These are phyloP conservation scores for Etia nguti DNA, from an alignment of 2,113 vertebrate genomes.

Conservation along the genomic window DNA sequence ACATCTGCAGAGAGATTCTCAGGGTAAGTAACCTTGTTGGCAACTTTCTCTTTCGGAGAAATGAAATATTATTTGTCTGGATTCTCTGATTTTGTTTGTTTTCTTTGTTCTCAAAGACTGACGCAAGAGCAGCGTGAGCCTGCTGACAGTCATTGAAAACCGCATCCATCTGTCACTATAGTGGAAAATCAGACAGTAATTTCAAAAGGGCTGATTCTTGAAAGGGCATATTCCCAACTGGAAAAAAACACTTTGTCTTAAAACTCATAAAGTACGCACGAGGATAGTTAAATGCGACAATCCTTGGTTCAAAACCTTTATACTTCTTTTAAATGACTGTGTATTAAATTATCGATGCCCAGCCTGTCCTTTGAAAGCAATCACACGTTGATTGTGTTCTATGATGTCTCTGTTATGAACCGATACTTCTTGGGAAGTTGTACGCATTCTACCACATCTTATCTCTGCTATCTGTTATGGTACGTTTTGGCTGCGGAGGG, in stretches of 20 bases:
- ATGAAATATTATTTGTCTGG: fast-evolving
- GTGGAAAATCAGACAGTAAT: neutral
- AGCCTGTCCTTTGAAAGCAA: neutral
- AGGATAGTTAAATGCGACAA: neutral
- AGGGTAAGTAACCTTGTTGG: constrained; percentile 68
- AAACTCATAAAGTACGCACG: neutral
- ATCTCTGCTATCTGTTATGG: constrained; percentile 2
- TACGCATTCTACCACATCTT: neutral
- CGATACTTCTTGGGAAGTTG: neutral
- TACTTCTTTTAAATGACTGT: neutral
- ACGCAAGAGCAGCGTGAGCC: neutral
- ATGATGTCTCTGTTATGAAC: neutral
- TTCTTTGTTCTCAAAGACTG: neutral
- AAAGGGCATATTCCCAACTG: neutral
- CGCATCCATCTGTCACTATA: neutral
- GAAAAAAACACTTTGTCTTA: neutral
- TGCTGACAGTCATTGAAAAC: neutral
- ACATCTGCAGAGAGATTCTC: constrained; percentile 95
- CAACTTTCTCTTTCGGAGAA: neutral
- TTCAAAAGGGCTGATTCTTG: neutral
- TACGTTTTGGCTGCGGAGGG: neutral
- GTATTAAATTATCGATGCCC: neutral
- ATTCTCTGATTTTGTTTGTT: neutral
- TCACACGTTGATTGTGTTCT: neutral
- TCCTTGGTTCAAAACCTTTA: neutral